Conservation (phyloP, 2,888 invertebrate genomes). For the Tetranychus truncatus region DNA sequence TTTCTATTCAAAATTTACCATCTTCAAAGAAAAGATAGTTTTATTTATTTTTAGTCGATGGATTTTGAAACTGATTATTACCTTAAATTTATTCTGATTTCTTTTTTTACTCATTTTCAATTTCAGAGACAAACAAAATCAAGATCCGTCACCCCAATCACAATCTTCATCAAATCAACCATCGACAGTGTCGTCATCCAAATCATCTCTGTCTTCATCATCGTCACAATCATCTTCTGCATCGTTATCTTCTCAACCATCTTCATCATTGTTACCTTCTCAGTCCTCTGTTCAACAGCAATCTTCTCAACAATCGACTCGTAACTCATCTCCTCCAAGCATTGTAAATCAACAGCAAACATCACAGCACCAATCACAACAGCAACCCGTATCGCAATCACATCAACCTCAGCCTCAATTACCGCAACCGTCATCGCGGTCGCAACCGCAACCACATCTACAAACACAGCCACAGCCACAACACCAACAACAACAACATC, state of each 20-base stretch:
- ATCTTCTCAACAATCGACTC: background rate
- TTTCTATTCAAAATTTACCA: too few species aligned
- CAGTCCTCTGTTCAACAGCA: background rate
- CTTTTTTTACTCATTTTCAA: slow-evolving; percentile 12
- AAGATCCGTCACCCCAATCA: background rate
- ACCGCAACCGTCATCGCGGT: slow-evolving; percentile 12
- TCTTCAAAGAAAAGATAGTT: too few species aligned
- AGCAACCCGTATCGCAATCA: slow-evolving; percentile 15
- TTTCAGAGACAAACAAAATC: slow-evolving; percentile 30
- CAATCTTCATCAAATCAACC: background rate
- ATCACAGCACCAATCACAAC: slow-evolving; percentile 17
- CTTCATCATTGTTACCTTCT: slow-evolving; percentile 3
- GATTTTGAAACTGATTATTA: background rate
- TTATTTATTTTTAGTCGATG: background rate
- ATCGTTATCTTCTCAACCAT: background rate
- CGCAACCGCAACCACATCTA: background rate
- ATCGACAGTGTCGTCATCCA: background rate
- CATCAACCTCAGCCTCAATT: slow-evolving; percentile 17
- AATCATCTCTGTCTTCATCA: background rate
- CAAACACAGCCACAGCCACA: background rate
- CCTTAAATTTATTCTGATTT: background rate
- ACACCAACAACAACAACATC: background rate
- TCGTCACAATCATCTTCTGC: background rate
- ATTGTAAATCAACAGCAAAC: background rate
- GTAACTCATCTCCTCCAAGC: background rate